Evolutionary conservation across 2,888 invertebrate species (phyloP).

Genomic region (Sminthurides aquaticus): DNA sequence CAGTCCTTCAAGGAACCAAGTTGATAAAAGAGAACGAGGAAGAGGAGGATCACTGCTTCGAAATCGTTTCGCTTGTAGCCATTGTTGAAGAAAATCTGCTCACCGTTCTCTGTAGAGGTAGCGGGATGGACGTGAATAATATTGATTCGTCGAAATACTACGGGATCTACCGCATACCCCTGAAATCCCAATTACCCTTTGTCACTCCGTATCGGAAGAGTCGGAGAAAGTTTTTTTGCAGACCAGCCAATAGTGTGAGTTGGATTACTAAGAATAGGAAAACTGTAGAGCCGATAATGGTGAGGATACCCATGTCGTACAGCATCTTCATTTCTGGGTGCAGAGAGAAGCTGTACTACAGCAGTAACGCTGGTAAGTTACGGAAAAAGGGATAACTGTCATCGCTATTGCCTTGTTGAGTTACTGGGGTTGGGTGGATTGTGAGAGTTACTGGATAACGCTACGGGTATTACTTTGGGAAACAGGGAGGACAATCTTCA

Average conservation of each 20-base stretch:
- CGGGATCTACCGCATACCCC: background rate
- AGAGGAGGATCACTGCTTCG: background rate
- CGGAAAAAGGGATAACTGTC: no score
- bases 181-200: background rate
- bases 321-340: constrained; percentile 11
- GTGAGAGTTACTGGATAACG: no score
- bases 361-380: constrained; percentile 16
- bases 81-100: constrained; percentile 12
- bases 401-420: no score
- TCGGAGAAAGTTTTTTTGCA: background rate
- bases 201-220: background rate
- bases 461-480: no score
- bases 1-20: background rate
- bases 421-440: no score
- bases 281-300: background rate
- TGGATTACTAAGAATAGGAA: background rate
- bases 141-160: background rate
- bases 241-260: background rate
- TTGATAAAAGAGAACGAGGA: background rate
- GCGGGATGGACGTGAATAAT: background rate
- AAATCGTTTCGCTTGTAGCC: constrained; percentile 7
- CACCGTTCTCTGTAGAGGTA: constrained; percentile 6
- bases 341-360: constrained; percentile 2
- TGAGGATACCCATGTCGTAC: constrained; percentile 12
- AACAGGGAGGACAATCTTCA: constrained; percentile 11